Evolutionary conservation across 23 tunicate species (phyloP), one percentile per base, ranked within the genome.

Genomic region (Trididemnum clinides): DNA sequence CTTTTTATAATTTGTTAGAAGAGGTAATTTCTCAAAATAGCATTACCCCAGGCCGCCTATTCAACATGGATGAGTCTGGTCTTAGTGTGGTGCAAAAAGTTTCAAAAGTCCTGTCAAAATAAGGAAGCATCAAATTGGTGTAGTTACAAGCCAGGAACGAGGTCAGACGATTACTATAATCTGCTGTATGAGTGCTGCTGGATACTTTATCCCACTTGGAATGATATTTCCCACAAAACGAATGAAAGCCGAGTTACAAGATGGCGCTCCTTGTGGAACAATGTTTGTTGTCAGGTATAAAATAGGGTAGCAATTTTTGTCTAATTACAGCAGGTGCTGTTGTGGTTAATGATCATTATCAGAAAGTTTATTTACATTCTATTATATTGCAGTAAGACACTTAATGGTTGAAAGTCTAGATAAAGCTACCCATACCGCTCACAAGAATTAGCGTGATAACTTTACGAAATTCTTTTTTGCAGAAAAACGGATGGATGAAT

Each of bases 181-280:
- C 26, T 57, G 73, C 39, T 59, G 73, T 34, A 51, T 64, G 21
- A 80, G 20, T 75, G 81, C 81, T 31, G 83, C 83, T 26, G 59
- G 83, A 4, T 2, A 51, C 5, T 50, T 78, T 78, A 18, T 51
- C 27, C 66, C 66, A 50, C 59, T 31, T 27, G 59, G 66, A 28
- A 30, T 57, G 20, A 33, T 80, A 20, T 80, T 51, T 33, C 84
- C 84, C 64, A 20, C n/a, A n/a, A n/a, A n/a, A 33, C 51, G 39
- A 5, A 28, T 50, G 66, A 23, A 31, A 2, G 34, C 22, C 10
- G 36, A 78, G 30, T 50, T 78, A 37, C 34, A 51, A 19, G 83
- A 78, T 78, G 83, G 83, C 18, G 83, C 83, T 20, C 83, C 66
- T 26, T 69, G 69, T 26, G 83, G 66, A 78, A 78, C 37, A 66